These are phyloP conservation scores for Propsilocerus akamusi DNA, from an alignment of 1,140 invertebrate species.

Conservation along the genomic window DNA sequence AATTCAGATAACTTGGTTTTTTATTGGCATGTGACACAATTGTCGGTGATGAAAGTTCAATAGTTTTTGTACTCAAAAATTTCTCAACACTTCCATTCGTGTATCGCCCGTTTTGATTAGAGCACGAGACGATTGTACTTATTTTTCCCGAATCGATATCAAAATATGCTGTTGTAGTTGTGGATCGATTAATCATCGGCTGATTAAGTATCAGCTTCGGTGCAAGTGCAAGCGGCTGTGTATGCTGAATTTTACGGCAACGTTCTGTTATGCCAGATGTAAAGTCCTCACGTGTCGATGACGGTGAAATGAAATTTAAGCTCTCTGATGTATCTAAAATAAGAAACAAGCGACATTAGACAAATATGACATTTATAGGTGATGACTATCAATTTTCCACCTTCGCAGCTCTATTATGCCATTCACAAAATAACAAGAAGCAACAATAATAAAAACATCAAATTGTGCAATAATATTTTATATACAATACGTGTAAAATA, in stretches of 20 bases:
- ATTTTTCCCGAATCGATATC: conserved; percentile 7
- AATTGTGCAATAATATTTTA: no score
- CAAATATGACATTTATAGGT: background rate
- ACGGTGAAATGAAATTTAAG: conserved; percentile 33
- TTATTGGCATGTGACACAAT: conserved; percentile 9
- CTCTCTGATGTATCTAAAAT: conserved; percentile 26
- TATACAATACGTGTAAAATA: background rate
- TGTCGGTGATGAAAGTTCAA: background rate
- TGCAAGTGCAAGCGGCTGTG: conserved; percentile 13
- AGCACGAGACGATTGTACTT: conserved; percentile 2
- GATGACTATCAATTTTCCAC: background rate
- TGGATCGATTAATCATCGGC: conserved; percentile 1
- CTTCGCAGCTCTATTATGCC: background rate
- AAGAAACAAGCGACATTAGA: no score
- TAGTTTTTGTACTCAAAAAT: background rate
- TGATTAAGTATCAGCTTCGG: conserved; percentile 8
- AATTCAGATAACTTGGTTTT: conserved; percentile 64
- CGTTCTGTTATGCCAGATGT: conserved; percentile 31
- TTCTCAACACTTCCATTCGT: background rate
- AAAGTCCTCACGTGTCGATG: conserved; percentile 32
- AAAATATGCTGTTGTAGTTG: conserved; percentile 9
- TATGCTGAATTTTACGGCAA: conserved; percentile 18
- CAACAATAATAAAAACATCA: background rate
- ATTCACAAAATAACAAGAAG: background rate
- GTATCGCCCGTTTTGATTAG: background rate